These are phyloP conservation scores for Palythoa caribaeorum DNA, from an alignment of 92 coral and sea anemone genomes.

Conservation along the genomic window DNA sequence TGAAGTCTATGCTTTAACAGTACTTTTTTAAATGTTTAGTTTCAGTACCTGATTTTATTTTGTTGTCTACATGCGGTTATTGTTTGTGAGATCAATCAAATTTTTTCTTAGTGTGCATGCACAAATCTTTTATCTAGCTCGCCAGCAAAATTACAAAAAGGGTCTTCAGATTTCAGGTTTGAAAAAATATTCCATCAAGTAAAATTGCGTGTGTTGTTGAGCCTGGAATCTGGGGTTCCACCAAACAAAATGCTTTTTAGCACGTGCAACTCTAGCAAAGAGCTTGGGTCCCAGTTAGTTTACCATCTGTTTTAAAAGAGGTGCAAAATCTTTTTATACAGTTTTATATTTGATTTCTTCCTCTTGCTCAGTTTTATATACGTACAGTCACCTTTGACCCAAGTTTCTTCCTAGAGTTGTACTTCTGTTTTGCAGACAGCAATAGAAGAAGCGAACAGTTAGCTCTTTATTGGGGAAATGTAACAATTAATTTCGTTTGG, in stretches of 20 bases:
- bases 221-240: neutral
- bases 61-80: slow-evolving; percentile 10
- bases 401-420: neutral
- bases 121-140: slow-evolving; percentile 12
- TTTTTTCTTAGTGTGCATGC: slow-evolving; percentile 2
- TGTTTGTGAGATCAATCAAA: slow-evolving; percentile 6
- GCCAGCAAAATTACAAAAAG: neutral
- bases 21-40: too few relatives aligned
- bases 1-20: too few relatives aligned
- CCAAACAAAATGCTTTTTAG: slow-evolving; percentile 13
- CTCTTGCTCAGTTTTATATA: neutral
- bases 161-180: slow-evolving; percentile 19
- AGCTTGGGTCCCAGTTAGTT: neutral
- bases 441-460: slow-evolving; percentile 13
- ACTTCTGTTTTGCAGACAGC: neutral
- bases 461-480: neutral
- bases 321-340: neutral
- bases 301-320: neutral
- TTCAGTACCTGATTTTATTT: neutral
- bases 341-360: neutral
- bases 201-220: slow-evolving; percentile 20
- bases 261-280: slow-evolving; percentile 6
- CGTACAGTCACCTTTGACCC: neutral
- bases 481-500: slow-evolving; percentile 3
- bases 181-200: slow-evolving; percentile 14